Evolutionary conservation across 2,888 invertebrate genomes (phyloP).

Genomic region (Drosophila buzzatii): DNA sequence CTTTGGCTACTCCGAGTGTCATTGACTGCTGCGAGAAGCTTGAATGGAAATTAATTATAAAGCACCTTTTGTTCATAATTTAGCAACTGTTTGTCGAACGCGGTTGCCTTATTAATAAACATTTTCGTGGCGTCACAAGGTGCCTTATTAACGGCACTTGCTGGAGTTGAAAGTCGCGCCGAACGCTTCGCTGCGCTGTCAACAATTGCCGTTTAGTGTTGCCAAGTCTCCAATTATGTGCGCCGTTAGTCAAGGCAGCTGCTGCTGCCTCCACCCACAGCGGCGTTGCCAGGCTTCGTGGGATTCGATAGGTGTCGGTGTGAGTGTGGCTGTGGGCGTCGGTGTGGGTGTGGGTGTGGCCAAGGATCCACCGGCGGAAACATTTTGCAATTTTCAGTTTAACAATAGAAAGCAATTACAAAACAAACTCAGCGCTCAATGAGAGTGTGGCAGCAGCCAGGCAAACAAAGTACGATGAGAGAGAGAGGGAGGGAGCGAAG

Average conservation of each 20-base stretch:
- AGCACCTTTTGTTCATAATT: conserved; percentile 63
- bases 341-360: background rate
- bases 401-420: conserved; percentile 79
- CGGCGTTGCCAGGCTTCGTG: background rate
- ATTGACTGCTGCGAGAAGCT: conserved; percentile 34
- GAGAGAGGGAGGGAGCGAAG: background rate
- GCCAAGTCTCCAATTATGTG: conserved; percentile 74
- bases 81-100: conserved; percentile 38
- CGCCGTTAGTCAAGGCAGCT: conserved; percentile 57
- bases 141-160: conserved; percentile 39
- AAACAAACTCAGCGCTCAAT: conserved; percentile 73
- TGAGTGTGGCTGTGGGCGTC: background rate
- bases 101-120: conserved; percentile 48
- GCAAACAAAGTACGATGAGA: conserved; percentile 60
- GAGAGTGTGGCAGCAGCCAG: conserved; percentile 69
- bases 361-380: conserved; percentile 36
- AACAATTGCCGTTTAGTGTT: conserved; percentile 68
- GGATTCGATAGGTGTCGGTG: background rate
- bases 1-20: conserved; percentile 38
- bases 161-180: conserved; percentile 34
- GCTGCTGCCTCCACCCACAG: background rate
- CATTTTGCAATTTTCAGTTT: conserved; percentile 75
- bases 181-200: conserved; percentile 39
- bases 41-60: conserved; percentile 67
- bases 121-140: conserved; percentile 27